Conservation (phyloP, 2,113 vertebrate species). For the Athene cunicularia region DNA sequence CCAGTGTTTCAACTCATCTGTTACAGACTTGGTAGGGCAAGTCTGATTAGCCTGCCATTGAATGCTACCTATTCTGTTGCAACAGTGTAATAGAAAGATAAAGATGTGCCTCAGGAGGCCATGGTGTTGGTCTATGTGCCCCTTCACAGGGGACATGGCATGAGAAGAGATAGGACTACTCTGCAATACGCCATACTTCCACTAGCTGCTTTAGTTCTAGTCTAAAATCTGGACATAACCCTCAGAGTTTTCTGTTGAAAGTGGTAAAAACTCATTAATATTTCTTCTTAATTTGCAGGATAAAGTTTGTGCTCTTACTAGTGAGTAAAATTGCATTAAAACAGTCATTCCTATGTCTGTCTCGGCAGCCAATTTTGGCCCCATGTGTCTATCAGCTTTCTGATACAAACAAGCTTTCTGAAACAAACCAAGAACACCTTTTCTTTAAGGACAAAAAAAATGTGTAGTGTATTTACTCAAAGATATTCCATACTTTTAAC, state of each 20-base stretch:
- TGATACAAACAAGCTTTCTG: not conserved
- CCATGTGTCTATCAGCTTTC: not conserved
- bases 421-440: not conserved
- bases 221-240: not conserved
- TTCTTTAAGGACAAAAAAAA: not conserved
- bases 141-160: rapidly evolving
- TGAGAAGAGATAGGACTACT: not conserved
- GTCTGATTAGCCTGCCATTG: not conserved
- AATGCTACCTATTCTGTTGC: not conserved
- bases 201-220: not conserved
- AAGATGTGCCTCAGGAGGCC: not conserved
- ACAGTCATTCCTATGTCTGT: not conserved
- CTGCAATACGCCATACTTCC: not conserved
- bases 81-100: not conserved
- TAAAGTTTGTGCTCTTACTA: not conserved
- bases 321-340: not conserved
- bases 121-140: not conserved
- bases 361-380: not conserved
- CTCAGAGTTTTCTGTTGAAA: not conserved
- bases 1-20: not conserved
- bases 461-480: not conserved
- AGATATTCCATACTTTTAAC: not conserved
- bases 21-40: not conserved
- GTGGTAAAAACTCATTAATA: not conserved
- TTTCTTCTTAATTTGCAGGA: not conserved